Evolutionary conservation across 1,140 invertebrate species (phyloP).

Genomic region (Drosophila insularis): DNA sequence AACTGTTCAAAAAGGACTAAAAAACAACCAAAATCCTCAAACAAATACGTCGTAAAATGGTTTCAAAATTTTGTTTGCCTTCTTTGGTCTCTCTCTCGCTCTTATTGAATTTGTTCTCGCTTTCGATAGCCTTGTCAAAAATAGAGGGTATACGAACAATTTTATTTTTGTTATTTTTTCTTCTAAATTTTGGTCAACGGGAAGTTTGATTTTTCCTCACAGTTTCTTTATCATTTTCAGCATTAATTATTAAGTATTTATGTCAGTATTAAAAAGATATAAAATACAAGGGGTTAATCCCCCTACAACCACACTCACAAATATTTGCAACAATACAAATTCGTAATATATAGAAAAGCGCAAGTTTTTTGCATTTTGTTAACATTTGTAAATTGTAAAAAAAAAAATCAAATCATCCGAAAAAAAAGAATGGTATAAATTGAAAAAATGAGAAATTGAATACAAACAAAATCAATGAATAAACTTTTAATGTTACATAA

Average conservation of each 20-base stretch:
- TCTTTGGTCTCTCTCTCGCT: conserved; percentile 22
- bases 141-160: neutral
- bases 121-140: neutral
- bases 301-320: neutral
- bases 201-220: conserved; percentile 58
- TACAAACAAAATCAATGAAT: conserved; percentile 34
- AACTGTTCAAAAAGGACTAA: neutral
- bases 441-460: conserved; percentile 30
- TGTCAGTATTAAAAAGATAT: conserved; percentile 63
- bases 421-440: neutral
- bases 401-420: conserved; percentile 7
- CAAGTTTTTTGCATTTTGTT: conserved; percentile 41
- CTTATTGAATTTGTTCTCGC: neutral
- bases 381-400: conserved; percentile 74
- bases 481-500: conserved; percentile 70
- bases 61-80: conserved; percentile 58
- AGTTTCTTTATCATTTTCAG: conserved; percentile 59
- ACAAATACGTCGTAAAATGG: conserved; percentile 50
- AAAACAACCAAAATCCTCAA: neutral
- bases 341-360: conserved; percentile 2
- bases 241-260: conserved; percentile 67
- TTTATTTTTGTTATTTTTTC: neutral
- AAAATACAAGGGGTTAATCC: neutral
- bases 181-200: conserved; percentile 34
- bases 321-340: conserved; percentile 5